phyloP scores from a whole-genome alignment of 2,888 invertebrate genomes.

The Cephus sareptanus region DNA sequence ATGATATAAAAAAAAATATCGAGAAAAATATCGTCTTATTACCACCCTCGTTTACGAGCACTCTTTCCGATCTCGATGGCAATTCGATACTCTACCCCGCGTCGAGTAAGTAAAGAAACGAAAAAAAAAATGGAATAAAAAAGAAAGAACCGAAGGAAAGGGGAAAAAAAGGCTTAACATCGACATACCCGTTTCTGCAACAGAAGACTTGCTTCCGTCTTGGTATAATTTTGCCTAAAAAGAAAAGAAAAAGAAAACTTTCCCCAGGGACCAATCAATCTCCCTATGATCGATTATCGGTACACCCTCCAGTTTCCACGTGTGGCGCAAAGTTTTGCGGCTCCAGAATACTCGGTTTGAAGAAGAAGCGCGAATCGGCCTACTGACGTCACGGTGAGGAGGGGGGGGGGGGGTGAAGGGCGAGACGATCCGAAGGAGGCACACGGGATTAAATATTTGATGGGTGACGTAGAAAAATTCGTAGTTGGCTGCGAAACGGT shows the following conservation, averaged over 20 bases:
- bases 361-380: neutral
- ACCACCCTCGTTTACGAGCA: conserved; percentile 3
- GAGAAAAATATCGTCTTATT: conserved; percentile 1
- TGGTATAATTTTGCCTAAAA: neutral
- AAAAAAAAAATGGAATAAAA: neutral
- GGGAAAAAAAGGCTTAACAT: neutral
- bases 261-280: neutral
- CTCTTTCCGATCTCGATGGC: conserved; percentile 3
- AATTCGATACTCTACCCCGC: neutral
- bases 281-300: neutral
- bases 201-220: neutral
- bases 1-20: neutral
- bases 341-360: neutral
- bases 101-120: neutral
- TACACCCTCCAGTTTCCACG: neutral
- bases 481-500: conserved; percentile 2
- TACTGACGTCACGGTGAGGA: neutral
- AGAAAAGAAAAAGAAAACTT: neutral
- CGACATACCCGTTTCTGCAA: neutral
- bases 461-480: conserved; percentile 24
- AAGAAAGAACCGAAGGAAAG: neutral
- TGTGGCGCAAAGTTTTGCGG: neutral
- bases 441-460: conserved; percentile 25
- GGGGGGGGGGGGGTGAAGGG: neutral
- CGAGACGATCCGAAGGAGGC: conserved; percentile 1